Evolutionary conservation across 1,140 invertebrate species (phyloP).

Genomic region (Drosophila aff.): DNA sequence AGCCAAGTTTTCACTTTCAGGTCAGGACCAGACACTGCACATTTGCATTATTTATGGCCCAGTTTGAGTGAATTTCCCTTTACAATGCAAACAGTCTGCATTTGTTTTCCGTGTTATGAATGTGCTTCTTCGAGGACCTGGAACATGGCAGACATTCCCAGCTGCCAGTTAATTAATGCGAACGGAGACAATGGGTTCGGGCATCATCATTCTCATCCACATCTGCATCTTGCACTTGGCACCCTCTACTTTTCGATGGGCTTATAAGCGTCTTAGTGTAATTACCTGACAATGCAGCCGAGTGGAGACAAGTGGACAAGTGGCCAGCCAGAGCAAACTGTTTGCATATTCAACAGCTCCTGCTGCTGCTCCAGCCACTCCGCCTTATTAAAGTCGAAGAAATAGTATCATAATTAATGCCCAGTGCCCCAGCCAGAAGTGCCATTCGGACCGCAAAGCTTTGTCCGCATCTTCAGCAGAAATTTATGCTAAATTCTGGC

Average conservation of each 20-base stretch:
- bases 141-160: slow-evolving; percentile 33
- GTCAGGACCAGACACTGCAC: slow-evolving; percentile 14
- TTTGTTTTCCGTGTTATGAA: slow-evolving; percentile 22
- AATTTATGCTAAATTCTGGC: slow-evolving; percentile 67
- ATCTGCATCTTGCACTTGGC: slow-evolving; percentile 48
- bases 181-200: slow-evolving; percentile 15
- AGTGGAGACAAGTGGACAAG: slow-evolving; percentile 53
- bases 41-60: slow-evolving; percentile 42
- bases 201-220: neutral
- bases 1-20: slow-evolving; percentile 28
- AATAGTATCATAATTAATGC: slow-evolving; percentile 83
- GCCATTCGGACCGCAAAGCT: slow-evolving; percentile 21
- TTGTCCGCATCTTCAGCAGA: slow-evolving; percentile 43
- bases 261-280: slow-evolving; percentile 80
- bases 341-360: slow-evolving; percentile 21
- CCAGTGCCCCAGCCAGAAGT: slow-evolving; percentile 59
- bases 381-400: slow-evolving; percentile 71
- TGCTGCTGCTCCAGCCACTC: neutral
- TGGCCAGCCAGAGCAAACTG: slow-evolving; percentile 2
- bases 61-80: slow-evolving; percentile 16
- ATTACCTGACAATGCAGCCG: slow-evolving; percentile 75
- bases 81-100: slow-evolving; percentile 29
- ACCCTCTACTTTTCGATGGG: slow-evolving; percentile 69
- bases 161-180: slow-evolving; percentile 64
- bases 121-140: slow-evolving; percentile 3